Evolutionary conservation across 2,797 vertebrate genomes (phyloP).

Genomic region (Graptemys geographica): DNA sequence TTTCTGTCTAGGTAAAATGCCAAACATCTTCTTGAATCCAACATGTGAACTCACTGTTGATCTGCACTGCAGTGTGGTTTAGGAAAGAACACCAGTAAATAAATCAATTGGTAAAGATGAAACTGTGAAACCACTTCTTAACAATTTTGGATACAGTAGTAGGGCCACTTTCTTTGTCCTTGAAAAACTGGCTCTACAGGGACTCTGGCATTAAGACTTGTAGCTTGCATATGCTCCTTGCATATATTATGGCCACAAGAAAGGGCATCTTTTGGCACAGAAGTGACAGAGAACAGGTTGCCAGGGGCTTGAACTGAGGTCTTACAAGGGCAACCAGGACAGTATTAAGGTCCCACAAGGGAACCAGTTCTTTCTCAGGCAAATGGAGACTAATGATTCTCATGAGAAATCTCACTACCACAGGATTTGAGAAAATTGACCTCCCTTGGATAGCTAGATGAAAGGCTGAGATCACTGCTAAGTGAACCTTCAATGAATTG

Average conservation of each 20-base stretch:
- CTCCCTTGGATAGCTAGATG: not conserved
- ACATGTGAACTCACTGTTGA: not conserved
- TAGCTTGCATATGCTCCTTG: not conserved
- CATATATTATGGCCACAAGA: not conserved
- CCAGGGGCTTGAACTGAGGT: not conserved
- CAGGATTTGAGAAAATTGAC: not conserved
- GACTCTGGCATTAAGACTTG: not conserved
- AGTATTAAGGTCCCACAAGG: not conserved
- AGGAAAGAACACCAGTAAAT: not conserved
- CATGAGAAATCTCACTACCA: not conserved
- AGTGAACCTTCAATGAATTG: not conserved
- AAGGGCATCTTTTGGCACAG: not conserved
- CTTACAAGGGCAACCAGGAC: not conserved
- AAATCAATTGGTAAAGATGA: not conserved
- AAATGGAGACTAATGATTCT: not conserved
- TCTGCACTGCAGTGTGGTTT: not conserved
- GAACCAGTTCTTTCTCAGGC: not conserved
- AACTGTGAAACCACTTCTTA: not conserved
- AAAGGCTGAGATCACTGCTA: not conserved
- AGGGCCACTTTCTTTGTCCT: not conserved
- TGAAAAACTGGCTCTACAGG: not conserved
- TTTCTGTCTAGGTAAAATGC: not conserved
- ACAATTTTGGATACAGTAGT: not conserved
- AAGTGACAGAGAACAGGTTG: not conserved
- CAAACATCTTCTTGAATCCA: not conserved